Conservation (phyloP, 53 echinoderm and acorn worm species). For the Echinarachnius parma region DNA sequence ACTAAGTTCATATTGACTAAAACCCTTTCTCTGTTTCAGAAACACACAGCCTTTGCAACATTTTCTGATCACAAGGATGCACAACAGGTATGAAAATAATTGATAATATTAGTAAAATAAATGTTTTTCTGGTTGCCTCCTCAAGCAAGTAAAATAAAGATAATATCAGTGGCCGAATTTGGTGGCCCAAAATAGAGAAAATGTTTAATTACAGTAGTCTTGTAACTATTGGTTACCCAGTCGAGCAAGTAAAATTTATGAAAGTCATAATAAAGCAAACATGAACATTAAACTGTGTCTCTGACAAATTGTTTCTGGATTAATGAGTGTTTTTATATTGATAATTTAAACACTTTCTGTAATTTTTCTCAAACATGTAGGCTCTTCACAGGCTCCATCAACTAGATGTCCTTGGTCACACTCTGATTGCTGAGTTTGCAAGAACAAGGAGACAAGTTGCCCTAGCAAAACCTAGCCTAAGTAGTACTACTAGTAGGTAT, state of each 20-base stretch:
- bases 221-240: no score
- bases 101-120: neutral
- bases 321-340: no score
- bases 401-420: conserved; percentile 69
- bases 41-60: conserved; percentile 92
- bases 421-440: conserved; percentile 81
- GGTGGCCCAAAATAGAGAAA: no score
- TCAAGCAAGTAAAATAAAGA: no score
- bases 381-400: conserved; percentile 79
- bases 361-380: conserved; percentile 36
- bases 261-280: no score
- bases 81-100: conserved; percentile 55
- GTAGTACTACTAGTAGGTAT: no score
- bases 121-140: neutral
- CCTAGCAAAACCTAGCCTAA: conserved; percentile 30
- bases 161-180: no score
- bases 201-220: no score
- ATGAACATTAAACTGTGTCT: no score
- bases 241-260: no score
- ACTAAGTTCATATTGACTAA: neutral
- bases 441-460: conserved; percentile 51
- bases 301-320: neutral
- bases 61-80: conserved; percentile 69
- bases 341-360: no score
- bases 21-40: conserved; percentile 53